These are phyloP conservation scores for Sciurus carolinensis DNA, from an alignment of 2,797 vertebrate species.

Conservation along the genomic window DNA sequence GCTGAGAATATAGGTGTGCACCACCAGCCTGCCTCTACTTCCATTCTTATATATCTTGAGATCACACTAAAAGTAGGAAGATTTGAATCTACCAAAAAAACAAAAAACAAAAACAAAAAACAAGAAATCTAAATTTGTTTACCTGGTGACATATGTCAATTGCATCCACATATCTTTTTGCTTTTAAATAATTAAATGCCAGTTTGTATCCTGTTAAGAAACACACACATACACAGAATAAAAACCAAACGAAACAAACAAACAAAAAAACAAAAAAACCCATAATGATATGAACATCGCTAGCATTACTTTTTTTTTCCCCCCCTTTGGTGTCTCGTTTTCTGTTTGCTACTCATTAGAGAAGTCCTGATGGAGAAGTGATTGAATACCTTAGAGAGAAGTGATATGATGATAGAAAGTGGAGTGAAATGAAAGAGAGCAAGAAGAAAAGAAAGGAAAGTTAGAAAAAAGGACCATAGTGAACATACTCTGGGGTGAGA, in stretches of 20 bases:
- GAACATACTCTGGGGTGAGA: neutral
- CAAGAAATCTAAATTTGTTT: slow-evolving; percentile 80
- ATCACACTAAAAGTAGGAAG: slow-evolving; percentile 32
- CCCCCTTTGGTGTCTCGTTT: neutral
- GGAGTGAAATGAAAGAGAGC: neutral
- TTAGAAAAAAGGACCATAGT: neutral
- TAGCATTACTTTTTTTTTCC: neutral
- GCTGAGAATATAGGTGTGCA: too few relatives aligned
- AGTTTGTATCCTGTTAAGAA: slow-evolving; percentile 96
- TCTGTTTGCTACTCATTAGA: slow-evolving; percentile 11
- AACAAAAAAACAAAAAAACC: neutral
- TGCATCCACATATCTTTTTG: slow-evolving; percentile 96
- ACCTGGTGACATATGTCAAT: slow-evolving; percentile 98
- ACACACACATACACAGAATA: too few relatives aligned
- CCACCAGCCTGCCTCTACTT: neutral
- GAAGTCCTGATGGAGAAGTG: neutral
- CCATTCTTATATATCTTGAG: neutral
- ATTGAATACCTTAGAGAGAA: neutral
- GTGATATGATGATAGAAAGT: neutral
- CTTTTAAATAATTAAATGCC: slow-evolving; percentile 99
- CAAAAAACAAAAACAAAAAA: neutral
- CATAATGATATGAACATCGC: neutral
- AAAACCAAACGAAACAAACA: neutral
- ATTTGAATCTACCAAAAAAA: neutral
- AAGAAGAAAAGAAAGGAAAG: neutral